These are phyloP conservation scores for Scaptomyza reducta DNA, from an alignment of 2,888 invertebrate species.

Conservation along the genomic window DNA sequence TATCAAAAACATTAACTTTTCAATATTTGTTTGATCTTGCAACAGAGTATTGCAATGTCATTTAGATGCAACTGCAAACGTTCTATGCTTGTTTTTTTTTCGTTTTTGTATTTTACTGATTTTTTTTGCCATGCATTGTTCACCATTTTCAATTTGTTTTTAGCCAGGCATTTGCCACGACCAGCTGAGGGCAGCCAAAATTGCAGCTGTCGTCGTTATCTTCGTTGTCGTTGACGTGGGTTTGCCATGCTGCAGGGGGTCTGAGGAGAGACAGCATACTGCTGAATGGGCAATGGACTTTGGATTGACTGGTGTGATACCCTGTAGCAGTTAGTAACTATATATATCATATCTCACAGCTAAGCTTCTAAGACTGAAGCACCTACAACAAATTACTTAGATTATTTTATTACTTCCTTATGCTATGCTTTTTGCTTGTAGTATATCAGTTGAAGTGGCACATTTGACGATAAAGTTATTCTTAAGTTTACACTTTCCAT, in stretches of 20 bases:
- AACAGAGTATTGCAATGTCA: background rate
- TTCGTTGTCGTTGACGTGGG: constrained; percentile 18
- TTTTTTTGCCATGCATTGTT: constrained; percentile 29
- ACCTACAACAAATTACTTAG: constrained; percentile 5
- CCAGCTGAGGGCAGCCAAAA: constrained; percentile 43
- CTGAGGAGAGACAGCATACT: constrained; percentile 16
- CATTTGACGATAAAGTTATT: background rate
- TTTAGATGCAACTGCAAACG: background rate
- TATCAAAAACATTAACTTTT: no score
- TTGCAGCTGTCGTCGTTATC: constrained; percentile 59
- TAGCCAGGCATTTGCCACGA: constrained; percentile 52
- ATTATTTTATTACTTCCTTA: background rate
- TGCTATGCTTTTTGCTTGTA: background rate
- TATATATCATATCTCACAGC: background rate
- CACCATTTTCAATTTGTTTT: constrained; percentile 50
- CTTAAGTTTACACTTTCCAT: background rate
- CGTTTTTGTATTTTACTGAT: background rate
- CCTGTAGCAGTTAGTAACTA: constrained; percentile 1
- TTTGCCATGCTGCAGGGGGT: constrained; percentile 27
- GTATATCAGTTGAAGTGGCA: constrained; percentile 27
- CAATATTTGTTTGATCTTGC: background rate
- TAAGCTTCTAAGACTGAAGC: background rate
- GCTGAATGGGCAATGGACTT: constrained; percentile 16
- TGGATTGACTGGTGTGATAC: constrained; percentile 5
- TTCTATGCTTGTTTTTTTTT: background rate